Conservation (phyloP, 2,888 invertebrate genomes). For the Harpagoxenus sublaevis region DNA sequence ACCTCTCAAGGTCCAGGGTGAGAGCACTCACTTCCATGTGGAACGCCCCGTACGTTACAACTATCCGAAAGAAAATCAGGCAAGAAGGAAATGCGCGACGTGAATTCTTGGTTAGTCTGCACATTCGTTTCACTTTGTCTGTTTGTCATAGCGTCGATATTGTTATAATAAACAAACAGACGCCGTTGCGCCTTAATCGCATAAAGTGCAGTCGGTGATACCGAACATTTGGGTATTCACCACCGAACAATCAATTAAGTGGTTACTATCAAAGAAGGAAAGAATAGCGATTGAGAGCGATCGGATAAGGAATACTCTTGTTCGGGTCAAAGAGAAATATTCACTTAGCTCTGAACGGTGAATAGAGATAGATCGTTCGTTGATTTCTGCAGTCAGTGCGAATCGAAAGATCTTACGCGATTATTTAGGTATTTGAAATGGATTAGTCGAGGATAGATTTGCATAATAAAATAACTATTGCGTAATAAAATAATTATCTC, state of each 20-base stretch:
- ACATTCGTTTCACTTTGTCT: background rate
- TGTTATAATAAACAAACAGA: background rate
- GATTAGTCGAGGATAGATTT: background rate
- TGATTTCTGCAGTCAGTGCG: background rate
- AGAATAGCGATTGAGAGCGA: background rate
- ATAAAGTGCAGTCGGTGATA: constrained; percentile 51
- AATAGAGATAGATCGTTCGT: background rate
- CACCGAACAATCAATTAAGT: constrained; percentile 21
- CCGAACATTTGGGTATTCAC: constrained; percentile 24
- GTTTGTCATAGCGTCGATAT: background rate
- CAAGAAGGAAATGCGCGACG: constrained; percentile 60
- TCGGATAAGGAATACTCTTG: background rate
- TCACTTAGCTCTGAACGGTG: background rate
- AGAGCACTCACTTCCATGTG: constrained; percentile 56
- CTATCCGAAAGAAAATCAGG: constrained; percentile 60
- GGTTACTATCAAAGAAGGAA: background rate
- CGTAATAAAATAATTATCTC: background rate
- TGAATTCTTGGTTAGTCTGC: constrained; percentile 57
- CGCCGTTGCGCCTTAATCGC: constrained; percentile 60
- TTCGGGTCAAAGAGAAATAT: constrained; percentile 20
- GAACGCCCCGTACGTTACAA: constrained; percentile 54
- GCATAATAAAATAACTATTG: background rate
- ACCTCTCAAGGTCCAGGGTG: constrained; percentile 61
- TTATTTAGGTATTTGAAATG: constrained; percentile 11
- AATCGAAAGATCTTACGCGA: background rate